phyloP scores from a whole-genome alignment of 2,797 vertebrate genomes.

The Xenentodon cancila region DNA sequence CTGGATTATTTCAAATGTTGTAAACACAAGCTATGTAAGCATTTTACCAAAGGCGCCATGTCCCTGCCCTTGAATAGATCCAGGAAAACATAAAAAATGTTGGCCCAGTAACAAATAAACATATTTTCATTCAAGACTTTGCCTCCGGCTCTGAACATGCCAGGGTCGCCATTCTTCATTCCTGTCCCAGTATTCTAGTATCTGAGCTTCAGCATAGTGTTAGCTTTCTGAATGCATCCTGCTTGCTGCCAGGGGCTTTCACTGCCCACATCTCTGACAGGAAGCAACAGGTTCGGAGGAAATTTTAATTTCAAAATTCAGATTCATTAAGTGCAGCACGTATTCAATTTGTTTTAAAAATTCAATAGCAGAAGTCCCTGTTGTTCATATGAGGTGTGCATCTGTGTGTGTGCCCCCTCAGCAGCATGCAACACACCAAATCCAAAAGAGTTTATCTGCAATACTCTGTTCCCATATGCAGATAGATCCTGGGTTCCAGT shows the following conservation, averaged over 20 bases:
- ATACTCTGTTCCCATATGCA: too few relatives aligned
- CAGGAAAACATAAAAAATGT: constrained; percentile 11
- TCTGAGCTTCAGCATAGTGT: constrained; percentile 1
- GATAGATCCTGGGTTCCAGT: too few relatives aligned
- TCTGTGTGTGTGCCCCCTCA: too few relatives aligned
- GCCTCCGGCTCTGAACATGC: constrained; percentile 33
- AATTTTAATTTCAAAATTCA: neutral
- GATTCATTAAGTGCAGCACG: too few relatives aligned
- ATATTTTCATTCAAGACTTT: constrained; percentile 38
- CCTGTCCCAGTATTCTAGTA: constrained; percentile 15
- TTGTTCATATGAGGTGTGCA: too few relatives aligned
- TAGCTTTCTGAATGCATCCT: constrained; percentile 13
- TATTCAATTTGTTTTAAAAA: too few relatives aligned
- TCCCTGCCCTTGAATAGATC: constrained; percentile 23
- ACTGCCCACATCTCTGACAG: constrained; percentile 5
- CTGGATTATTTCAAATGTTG: constrained; percentile 13
- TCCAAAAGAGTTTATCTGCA: too few relatives aligned
- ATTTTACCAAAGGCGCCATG: constrained; percentile 1
- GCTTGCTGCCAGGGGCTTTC: neutral
- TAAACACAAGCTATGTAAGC: constrained; percentile 7
- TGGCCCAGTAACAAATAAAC: constrained; percentile 22
- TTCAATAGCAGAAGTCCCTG: too few relatives aligned
- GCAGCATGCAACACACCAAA: too few relatives aligned
- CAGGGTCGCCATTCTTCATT: constrained; percentile 35
- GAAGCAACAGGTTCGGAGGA: constrained; percentile 3